Evolutionary conservation across 1,140 invertebrate species (phyloP).

Genomic region (Zaprionus vittiger): DNA sequence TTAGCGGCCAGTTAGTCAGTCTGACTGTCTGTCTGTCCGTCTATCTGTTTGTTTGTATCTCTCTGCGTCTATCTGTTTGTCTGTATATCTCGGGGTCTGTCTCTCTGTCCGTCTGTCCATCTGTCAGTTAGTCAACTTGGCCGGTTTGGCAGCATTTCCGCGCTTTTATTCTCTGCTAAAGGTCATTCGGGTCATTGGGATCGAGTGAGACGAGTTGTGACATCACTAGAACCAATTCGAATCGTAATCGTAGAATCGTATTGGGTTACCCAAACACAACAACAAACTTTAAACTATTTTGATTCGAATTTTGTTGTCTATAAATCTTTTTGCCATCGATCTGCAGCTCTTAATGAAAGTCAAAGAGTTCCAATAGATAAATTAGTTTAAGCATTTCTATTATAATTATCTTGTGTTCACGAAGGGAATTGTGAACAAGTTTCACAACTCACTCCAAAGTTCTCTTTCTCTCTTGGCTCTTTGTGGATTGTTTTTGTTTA

Average conservation of each 20-base stretch:
- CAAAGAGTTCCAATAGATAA: not conserved
- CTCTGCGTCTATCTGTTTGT: not conserved
- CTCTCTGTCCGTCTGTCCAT: not conserved
- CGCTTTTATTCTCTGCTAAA: constrained; percentile 30
- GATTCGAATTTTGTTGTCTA: not conserved
- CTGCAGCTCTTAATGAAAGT: not conserved
- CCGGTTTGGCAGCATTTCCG: constrained; percentile 80
- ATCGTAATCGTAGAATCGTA: not conserved
- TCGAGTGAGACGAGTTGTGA: constrained; percentile 6
- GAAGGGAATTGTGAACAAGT: not conserved
- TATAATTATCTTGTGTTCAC: not conserved
- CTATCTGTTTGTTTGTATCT: too few species aligned
- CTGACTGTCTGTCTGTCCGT: not conserved
- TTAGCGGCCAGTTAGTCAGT: constrained; percentile 45
- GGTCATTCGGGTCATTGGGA: constrained; percentile 41
- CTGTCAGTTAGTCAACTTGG: constrained; percentile 25
- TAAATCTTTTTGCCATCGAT: not conserved
- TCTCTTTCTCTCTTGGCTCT: not conserved
- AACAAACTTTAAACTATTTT: not conserved
- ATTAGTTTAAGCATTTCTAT: not conserved
- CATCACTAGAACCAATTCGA: constrained; percentile 23
- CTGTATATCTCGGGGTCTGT: not conserved
- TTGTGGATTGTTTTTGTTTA: not conserved
- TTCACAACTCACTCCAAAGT: not conserved
- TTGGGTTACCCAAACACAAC: constrained; percentile 13